Evolutionary conservation across 35 echinoderm and acorn worm species (phyloP).

Genomic region (Ptychodera flava): DNA sequence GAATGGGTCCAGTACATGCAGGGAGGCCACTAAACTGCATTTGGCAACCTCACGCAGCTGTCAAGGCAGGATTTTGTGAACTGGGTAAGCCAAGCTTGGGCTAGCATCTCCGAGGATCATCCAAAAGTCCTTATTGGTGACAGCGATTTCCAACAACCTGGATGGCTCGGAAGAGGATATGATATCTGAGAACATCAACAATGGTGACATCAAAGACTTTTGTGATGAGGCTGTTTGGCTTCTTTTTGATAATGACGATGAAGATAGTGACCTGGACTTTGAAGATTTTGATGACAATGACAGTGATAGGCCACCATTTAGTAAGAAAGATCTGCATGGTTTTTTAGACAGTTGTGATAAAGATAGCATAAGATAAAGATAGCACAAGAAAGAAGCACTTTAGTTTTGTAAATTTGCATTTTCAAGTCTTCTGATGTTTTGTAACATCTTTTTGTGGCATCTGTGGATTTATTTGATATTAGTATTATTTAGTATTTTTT

Average conservation of each 20-base stretch:
- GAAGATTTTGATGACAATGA: constrained; percentile 35
- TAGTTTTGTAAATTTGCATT: no score
- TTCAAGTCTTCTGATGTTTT: no score
- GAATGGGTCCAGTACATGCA: constrained; percentile 11
- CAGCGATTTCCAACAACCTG: constrained; percentile 12
- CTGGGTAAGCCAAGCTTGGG: constrained; percentile 18
- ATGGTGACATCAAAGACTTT: constrained; percentile 10
- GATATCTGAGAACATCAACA: constrained; percentile 3
- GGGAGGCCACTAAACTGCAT: background rate
- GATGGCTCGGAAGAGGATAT: constrained; percentile 23
- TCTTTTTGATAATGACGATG: constrained; percentile 15
- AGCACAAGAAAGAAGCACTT: no score
- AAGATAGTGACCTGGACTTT: constrained; percentile 19
- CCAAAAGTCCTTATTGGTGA: background rate
- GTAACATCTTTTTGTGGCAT: no score
- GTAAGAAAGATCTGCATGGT: no score
- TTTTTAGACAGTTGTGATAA: no score
- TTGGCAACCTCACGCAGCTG: constrained; percentile 14
- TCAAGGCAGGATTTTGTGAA: background rate
- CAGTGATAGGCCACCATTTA: background rate
- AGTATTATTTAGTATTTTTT: no score
- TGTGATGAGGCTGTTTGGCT: background rate
- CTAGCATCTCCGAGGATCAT: background rate
- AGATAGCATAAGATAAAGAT: no score
- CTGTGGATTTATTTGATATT: no score